Conservation (phyloP, 2,113 vertebrate genomes). For the Aegithalos caudatus region DNA sequence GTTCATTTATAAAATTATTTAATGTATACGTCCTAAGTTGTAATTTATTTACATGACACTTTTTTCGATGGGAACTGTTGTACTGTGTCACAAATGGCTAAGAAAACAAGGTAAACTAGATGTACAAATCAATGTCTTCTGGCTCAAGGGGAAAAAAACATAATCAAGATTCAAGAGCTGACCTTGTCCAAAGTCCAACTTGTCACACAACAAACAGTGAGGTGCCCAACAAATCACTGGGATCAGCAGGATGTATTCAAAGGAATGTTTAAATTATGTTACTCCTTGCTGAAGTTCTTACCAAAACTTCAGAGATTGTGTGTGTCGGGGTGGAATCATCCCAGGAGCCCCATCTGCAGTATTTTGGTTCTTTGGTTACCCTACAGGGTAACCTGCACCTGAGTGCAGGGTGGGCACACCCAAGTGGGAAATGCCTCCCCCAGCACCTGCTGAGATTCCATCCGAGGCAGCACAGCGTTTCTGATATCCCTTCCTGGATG, state of each 20-base stretch:
- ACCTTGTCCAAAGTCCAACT: conserved; percentile 84
- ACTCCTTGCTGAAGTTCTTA: conserved; percentile 11
- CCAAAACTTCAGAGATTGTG: background rate
- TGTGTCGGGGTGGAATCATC: background rate
- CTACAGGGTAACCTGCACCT: background rate
- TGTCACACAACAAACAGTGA: conserved; percentile 78
- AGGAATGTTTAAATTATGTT: conserved; percentile 20
- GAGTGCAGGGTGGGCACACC: fast-evolving
- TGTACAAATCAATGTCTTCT: conserved; percentile 89
- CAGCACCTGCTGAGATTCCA: background rate
- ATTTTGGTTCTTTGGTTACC: background rate
- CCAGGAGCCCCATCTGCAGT: background rate
- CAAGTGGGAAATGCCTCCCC: background rate
- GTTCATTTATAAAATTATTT: conserved; percentile 93
- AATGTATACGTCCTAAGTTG: conserved; percentile 81
- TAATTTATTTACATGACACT: conserved; percentile 91
- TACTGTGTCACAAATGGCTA: conserved; percentile 90
- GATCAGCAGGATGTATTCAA: conserved; percentile 55
- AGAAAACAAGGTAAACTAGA: conserved; percentile 93
- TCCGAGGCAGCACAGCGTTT: background rate
- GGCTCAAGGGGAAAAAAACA: conserved; percentile 83
- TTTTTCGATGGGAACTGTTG: conserved; percentile 89
- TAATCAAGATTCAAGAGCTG: conserved; percentile 89
- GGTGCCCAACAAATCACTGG: conserved; percentile 73
- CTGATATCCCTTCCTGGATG: background rate